A percentile compares a stretch with the other conserved stretches of the same genome.
Evolutionary conservation across 2,113 vertebrate species (phyloP).

Genomic region (Daubentonia madagascariensis): DNA sequence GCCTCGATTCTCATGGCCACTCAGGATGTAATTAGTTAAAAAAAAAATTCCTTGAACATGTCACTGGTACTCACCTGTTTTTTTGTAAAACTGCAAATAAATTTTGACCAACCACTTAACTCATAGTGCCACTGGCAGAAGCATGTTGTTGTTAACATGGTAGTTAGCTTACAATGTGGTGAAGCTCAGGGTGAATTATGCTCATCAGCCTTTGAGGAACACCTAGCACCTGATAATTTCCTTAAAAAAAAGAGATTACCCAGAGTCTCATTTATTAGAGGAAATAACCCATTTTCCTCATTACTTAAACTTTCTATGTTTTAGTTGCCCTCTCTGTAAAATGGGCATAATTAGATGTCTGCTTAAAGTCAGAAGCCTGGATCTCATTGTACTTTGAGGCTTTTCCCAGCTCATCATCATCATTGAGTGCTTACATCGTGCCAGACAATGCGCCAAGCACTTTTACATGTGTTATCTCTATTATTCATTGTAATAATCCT

Average conservation of each 20-base stretch:
- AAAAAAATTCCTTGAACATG: not conserved
- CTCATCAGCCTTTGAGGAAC: not conserved
- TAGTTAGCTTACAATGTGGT: not conserved
- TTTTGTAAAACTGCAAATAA: not conserved
- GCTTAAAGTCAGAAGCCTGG: not conserved
- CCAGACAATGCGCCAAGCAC: not conserved
- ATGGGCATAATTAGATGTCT: not conserved
- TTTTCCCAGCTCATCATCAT: not conserved
- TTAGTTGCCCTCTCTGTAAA: not conserved
- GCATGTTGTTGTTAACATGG: too few species aligned
- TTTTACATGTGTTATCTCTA: not conserved
- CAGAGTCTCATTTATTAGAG: not conserved
- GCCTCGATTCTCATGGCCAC: not conserved
- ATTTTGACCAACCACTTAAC: not conserved
- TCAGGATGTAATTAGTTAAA: not conserved
- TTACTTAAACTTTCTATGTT: not conserved
- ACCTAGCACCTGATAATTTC: not conserved
- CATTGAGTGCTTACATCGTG: rapidly evolving
- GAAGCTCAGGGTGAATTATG: not conserved
- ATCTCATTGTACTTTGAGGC: not conserved
- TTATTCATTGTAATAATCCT: not conserved
- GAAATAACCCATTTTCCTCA: not conserved
- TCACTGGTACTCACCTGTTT: not conserved
- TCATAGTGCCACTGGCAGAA: not conserved
- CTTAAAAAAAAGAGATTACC: not conserved